Evolutionary conservation across 2,797 vertebrate species (phyloP), one percentile per base, ranked within the genome.

Genomic region (Triplophysa yarkandensis): DNA sequence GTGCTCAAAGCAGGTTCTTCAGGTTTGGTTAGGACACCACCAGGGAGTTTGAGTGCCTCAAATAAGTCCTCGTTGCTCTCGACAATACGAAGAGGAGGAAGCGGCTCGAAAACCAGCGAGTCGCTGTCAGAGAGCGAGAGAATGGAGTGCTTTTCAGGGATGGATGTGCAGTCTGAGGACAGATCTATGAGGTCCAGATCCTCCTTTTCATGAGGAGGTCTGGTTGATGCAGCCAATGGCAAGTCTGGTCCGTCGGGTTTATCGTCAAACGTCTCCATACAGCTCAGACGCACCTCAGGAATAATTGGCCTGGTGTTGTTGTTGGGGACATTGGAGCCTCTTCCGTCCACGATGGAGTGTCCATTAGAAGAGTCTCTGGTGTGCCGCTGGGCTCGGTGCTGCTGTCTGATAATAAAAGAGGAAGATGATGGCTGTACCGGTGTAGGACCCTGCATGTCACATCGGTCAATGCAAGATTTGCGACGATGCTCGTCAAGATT

Each of bases 401-500:
- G 68, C 11, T 76, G 68, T 73, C 90, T 86, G 17, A 84, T 88
- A 0, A 68, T 27, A 66, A 84, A 66, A 0, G 86, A 83, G 30
- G 91, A 78, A 1, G 91, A 90, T 3, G 89, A 91, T 3, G 85
- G 81, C 0, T 89, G 87, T 1, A 88, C 86, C 1, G 74, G 83
- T 0, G 85, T 82, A 2, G 77, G 88, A 6, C 89, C 90, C 79
- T 94, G 96, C 75, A 90, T 76, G 78, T 96, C 95, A 68, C 96
- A 99, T 0, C 95, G 95, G 83, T 98, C 98, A 57, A 98, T 97
- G 91, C 98, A 99, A 69, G 98, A 99, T 85, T 98, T 99, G 75
- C 98, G 94, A 1, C 98, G 92, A 75, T 98, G 96, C 70, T 98
- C 98, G 2, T 99, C 96, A 83, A 98, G 85, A 32, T 97, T 95